These are phyloP conservation scores for Ooceraea biroi DNA, from an alignment of 1,140 invertebrate genomes.

Conservation along the genomic window DNA sequence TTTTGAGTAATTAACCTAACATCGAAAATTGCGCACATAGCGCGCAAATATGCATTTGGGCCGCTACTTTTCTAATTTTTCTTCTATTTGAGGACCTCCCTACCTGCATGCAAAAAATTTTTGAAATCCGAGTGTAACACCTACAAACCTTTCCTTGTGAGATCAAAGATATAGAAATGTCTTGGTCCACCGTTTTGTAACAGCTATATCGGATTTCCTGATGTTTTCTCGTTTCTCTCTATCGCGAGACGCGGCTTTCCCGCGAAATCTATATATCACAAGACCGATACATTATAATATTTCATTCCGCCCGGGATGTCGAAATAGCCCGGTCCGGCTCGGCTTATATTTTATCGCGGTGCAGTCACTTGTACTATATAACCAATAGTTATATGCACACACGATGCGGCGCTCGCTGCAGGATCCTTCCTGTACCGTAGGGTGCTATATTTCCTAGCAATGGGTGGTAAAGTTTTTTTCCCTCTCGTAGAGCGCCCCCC, in stretches of 20 bases:
- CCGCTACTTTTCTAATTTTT: too few species aligned
- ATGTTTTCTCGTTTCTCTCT: neutral
- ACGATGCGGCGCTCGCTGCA: slow-evolving; percentile 51
- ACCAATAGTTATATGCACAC: slow-evolving; percentile 66
- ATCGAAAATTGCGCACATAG: too few species aligned
- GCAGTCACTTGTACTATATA: slow-evolving; percentile 68
- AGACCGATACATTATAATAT: slow-evolving; percentile 42
- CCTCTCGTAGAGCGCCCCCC: too few species aligned
- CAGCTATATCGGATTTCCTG: too few species aligned
- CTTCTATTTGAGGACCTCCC: too few species aligned
- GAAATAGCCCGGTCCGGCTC: slow-evolving; percentile 30
- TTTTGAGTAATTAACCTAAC: too few species aligned
- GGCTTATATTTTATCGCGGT: slow-evolving; percentile 69
- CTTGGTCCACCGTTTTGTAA: too few species aligned
- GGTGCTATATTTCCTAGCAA: slow-evolving; percentile 72
- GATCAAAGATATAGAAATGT: too few species aligned
- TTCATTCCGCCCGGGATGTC: slow-evolving; percentile 29
- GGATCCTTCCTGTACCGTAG: slow-evolving; percentile 60
- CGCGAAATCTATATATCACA: slow-evolving; percentile 5
- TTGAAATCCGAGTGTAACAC: too few species aligned
- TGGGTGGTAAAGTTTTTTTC: slow-evolving; percentile 74
- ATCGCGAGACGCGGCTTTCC: neutral
- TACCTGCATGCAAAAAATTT: too few species aligned
- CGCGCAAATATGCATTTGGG: too few species aligned
- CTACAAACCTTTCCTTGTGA: too few species aligned